These are phyloP conservation scores for Cyclura pinguis DNA, from an alignment of 2,797 vertebrate genomes.

Conservation along the genomic window DNA sequence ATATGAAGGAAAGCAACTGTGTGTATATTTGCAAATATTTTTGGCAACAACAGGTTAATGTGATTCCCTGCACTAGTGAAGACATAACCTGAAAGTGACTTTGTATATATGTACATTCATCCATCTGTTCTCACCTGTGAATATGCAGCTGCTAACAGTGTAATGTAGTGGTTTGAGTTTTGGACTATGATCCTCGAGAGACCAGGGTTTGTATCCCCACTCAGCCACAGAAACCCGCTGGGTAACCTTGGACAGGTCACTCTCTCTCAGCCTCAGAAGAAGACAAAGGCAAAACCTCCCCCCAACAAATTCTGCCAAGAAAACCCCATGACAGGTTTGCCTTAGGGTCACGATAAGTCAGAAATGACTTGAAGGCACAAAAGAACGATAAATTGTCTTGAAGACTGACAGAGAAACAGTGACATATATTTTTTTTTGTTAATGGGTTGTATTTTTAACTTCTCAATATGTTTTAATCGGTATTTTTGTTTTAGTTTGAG, in stretches of 20 bases:
- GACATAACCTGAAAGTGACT: not conserved
- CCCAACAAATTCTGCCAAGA: too few species aligned
- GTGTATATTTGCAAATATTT: conserved; percentile 29
- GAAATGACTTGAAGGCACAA: not conserved
- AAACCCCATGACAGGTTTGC: too few species aligned
- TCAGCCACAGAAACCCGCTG: too few species aligned
- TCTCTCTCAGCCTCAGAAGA: too few species aligned
- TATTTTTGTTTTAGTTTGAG: not conserved
- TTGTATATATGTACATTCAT: not conserved
- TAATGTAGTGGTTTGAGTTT: too few species aligned
- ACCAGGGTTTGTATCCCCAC: too few species aligned
- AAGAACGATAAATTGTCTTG: not conserved
- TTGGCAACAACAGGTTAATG: not conserved
- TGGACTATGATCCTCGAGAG: too few species aligned
- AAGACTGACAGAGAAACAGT: not conserved
- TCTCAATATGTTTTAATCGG: not conserved
- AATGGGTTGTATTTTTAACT: not conserved
- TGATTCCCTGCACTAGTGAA: not conserved
- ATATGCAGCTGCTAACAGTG: not conserved
- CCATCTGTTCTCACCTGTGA: not conserved
- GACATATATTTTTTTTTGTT: not conserved
- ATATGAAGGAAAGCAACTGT: not conserved
- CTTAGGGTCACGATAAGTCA: too few species aligned
- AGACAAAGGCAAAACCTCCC: too few species aligned
- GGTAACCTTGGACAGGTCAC: too few species aligned